Percentiles rank a stretch among this genome's conserved stretches.
Evolutionary conservation across 2,888 invertebrate species (phyloP).

Genomic region (Synergus laeviventris): DNA sequence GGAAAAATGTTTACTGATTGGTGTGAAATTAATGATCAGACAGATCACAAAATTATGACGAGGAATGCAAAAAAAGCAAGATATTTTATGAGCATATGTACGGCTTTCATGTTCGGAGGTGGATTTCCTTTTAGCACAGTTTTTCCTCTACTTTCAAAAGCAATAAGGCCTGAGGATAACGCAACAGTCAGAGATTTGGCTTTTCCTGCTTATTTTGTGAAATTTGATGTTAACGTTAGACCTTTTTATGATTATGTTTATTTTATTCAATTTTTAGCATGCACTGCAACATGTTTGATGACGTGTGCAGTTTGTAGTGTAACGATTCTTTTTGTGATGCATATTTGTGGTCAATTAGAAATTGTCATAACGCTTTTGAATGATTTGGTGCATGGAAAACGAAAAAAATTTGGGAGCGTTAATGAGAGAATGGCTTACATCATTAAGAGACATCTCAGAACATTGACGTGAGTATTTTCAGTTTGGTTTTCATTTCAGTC

Average conservation of each 20-base stretch:
- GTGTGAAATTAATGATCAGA: constrained; percentile 7
- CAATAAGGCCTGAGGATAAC: constrained; percentile 11
- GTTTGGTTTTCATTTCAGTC: constrained; percentile 28
- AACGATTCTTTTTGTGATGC: constrained; percentile 41
- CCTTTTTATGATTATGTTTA: constrained; percentile 42
- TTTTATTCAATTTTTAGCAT: constrained; percentile 32
- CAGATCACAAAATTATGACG: constrained; percentile 41
- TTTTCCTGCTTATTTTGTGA: constrained; percentile 33
- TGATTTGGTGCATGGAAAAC: constrained; percentile 11
- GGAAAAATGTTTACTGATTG: constrained; percentile 40
- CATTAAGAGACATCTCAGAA: not conserved
- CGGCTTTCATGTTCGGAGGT: constrained; percentile 26
- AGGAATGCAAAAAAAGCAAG: constrained; percentile 34
- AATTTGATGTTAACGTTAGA: constrained; percentile 15
- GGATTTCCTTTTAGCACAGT: not conserved
- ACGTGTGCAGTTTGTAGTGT: constrained; percentile 35
- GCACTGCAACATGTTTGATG: constrained; percentile 4
- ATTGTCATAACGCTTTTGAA: constrained; percentile 38
- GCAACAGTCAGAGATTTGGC: constrained; percentile 18
- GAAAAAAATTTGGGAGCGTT: not conserved
- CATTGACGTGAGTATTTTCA: not conserved
- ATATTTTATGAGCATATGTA: not conserved
- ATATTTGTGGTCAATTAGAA: constrained; percentile 42
- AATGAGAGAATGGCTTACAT: constrained; percentile 25
- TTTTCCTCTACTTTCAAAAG: constrained; percentile 27